Evolutionary conservation across 2,888 invertebrate genomes (phyloP).

Genomic region (Strigamia transsilvanica): DNA sequence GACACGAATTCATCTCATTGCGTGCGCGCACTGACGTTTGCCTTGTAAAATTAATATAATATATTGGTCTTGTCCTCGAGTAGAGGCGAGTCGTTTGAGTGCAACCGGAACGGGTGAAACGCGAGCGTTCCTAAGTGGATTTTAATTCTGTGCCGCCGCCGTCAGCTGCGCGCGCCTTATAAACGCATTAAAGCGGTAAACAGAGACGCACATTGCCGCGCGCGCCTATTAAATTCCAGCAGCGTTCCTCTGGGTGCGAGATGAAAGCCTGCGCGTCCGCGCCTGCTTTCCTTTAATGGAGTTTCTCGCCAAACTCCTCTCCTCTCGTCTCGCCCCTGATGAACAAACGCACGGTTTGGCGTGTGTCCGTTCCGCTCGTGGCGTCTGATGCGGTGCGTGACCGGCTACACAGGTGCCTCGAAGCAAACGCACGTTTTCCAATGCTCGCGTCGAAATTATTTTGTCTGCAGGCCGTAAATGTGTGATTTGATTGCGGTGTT

Average conservation of each 20-base stretch:
- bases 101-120: conserved; percentile 46
- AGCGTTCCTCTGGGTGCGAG: conserved; percentile 45
- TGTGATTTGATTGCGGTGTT: conserved; percentile 47
- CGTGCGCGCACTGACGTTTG: conserved; percentile 46
- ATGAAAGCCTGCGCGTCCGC: conserved; percentile 48
- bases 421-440: not conserved
- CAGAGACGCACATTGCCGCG: conserved; percentile 46
- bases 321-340: not conserved
- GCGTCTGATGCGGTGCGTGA: conserved; percentile 34
- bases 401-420: conserved; percentile 14
- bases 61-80: conserved; percentile 39
- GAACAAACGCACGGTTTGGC: conserved; percentile 32
- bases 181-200: conserved; percentile 49
- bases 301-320: conserved; percentile 13
- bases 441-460: not conserved
- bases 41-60: conserved; percentile 43
- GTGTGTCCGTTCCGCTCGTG: conserved; percentile 17
- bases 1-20: conserved; percentile 26
- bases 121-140: conserved; percentile 49
- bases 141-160: conserved; percentile 48
- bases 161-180: conserved; percentile 45
- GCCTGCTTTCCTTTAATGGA: conserved; percentile 23
- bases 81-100: conserved; percentile 20
- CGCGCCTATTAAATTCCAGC: conserved; percentile 48
- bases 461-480: conserved; percentile 24